Percentiles rank a stretch among this genome's conserved stretches.
phyloP scores from a whole-genome alignment of 1,140 invertebrate species.

The Pseudomyrmex cubaensis region DNA sequence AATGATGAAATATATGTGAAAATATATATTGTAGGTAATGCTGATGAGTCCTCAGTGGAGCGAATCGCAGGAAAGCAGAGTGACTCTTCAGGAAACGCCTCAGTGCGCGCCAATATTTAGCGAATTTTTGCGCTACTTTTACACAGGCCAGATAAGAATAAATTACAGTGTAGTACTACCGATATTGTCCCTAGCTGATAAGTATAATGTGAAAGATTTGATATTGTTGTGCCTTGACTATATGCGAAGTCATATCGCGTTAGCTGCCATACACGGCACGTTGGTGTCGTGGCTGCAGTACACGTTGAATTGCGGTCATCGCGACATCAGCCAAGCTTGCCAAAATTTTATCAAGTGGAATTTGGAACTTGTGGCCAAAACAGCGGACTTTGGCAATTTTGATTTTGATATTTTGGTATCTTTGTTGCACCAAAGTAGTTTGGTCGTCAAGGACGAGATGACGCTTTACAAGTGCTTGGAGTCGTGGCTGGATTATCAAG shows the following conservation, averaged over 20 bases:
- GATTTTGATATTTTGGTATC: constrained; percentile 92
- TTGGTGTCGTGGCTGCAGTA: constrained; percentile 97
- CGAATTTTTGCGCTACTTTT: constrained; percentile 95
- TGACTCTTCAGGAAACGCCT: constrained; percentile 94
- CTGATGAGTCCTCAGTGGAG: constrained; percentile 97
- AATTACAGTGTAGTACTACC: constrained; percentile 93
- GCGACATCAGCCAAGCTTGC: constrained; percentile 90
- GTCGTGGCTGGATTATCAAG: constrained; percentile 90
- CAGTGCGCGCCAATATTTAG: constrained; percentile 94
- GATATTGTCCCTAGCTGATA: constrained; percentile 95
- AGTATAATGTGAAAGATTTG: constrained; percentile 97
- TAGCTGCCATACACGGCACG: constrained; percentile 92
- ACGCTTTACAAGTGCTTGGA: constrained; percentile 92
- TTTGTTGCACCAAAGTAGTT: constrained; percentile 92
- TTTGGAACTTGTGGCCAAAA: constrained; percentile 92
- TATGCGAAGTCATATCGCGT: constrained; percentile 94
- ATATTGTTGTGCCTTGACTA: constrained; percentile 93
- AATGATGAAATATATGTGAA: too few relatives aligned
- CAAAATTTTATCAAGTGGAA: constrained; percentile 97
- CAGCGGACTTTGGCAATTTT: constrained; percentile 92
- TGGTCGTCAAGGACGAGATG: constrained; percentile 96
- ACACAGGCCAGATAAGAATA: constrained; percentile 95
- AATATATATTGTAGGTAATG: constrained; percentile 92
- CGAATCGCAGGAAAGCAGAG: constrained; percentile 93
- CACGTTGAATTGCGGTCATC: constrained; percentile 92